Conservation (phyloP, 2,113 vertebrate genomes). For the Gorsachius goisagi region DNA sequence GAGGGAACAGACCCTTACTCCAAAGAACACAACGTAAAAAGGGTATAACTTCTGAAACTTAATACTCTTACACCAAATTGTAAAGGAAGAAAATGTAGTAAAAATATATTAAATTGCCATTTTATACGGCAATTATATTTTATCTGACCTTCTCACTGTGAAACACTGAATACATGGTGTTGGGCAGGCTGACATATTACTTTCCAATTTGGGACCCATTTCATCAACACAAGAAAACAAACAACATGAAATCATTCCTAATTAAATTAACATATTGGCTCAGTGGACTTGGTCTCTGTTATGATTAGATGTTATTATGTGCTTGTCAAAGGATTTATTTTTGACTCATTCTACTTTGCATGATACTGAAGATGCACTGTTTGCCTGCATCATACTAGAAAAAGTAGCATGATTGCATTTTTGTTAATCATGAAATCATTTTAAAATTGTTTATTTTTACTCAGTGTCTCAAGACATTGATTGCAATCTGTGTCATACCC, state of each 20-base stretch:
- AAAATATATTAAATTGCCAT: neutral
- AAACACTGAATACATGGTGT: neutral
- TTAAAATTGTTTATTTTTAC: neutral
- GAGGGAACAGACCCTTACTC: neutral
- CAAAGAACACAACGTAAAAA: neutral
- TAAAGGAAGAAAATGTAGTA: neutral
- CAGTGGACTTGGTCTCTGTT: neutral
- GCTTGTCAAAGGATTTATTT: neutral
- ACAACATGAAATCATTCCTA: neutral
- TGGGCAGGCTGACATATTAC: neutral
- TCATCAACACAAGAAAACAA: neutral
- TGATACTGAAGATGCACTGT: neutral
- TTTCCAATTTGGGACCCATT: neutral
- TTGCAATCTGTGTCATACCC: neutral
- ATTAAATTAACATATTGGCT: neutral
- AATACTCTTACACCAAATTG: neutral
- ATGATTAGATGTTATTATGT: neutral
- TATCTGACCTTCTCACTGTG: neutral
- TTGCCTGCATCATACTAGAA: neutral
- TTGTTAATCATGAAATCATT: neutral
- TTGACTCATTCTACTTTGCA: neutral
- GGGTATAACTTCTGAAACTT: neutral
- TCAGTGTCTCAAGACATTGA: neutral
- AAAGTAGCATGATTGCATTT: neutral
- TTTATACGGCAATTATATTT: neutral